phyloP scores from a whole-genome alignment of 2,113 vertebrate species.

The Zonotrichia leucophrys region DNA sequence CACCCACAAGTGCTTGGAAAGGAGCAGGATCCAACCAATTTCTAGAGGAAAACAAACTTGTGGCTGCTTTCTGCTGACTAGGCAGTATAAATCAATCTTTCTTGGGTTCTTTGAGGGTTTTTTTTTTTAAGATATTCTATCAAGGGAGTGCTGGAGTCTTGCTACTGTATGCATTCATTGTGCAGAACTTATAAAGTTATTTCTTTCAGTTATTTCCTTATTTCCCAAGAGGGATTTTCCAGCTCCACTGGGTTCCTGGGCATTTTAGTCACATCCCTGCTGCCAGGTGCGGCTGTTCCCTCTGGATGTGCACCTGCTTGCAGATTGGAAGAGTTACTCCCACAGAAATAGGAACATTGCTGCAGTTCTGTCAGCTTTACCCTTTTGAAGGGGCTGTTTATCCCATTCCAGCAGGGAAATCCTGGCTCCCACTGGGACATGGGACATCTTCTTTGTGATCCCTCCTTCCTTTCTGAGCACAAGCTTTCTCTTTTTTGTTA shows the following conservation, averaged over 20 bases:
- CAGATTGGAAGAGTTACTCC: background rate
- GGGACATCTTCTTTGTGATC: background rate
- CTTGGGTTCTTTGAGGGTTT: background rate
- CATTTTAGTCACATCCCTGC: background rate
- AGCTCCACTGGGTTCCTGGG: background rate
- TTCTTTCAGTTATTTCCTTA: background rate
- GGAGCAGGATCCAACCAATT: background rate
- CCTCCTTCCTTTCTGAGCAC: background rate
- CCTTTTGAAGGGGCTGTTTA: background rate
- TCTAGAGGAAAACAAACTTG: background rate
- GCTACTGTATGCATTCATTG: constrained; percentile 28
- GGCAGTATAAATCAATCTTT: background rate
- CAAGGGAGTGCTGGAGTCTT: background rate
- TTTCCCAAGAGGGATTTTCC: background rate
- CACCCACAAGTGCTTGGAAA: background rate
- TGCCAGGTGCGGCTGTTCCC: background rate
- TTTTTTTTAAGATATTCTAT: background rate
- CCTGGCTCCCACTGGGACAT: background rate
- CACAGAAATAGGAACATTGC: background rate
- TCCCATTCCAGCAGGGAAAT: background rate
- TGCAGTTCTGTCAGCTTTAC: background rate
- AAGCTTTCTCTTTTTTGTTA: background rate
- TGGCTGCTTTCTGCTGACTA: background rate
- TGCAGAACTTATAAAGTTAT: background rate
- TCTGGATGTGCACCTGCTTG: background rate